phyloP scores from a whole-genome alignment of 2,888 invertebrate genomes.

The Drosophila nr. medialis region DNA sequence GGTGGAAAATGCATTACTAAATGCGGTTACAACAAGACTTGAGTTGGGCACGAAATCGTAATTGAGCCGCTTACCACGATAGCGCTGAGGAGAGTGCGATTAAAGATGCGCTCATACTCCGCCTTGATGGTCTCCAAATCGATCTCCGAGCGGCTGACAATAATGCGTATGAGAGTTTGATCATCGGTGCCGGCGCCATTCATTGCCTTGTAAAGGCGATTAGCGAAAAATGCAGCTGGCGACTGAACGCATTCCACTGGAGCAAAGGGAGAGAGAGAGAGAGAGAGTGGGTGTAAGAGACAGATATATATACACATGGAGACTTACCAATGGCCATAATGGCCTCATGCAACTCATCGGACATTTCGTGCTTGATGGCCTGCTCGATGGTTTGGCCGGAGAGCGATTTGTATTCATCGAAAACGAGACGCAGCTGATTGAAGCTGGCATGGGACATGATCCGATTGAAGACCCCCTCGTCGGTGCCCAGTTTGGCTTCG shows the following conservation, averaged over 20 bases:
- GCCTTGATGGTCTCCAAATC: conserved; percentile 89
- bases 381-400: conserved; percentile 91
- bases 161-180: conserved; percentile 88
- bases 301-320: neutral
- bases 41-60: neutral
- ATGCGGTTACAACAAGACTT: conserved; percentile 6
- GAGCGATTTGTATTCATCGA: conserved; percentile 90
- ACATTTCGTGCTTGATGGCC: conserved; percentile 89
- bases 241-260: conserved; percentile 90
- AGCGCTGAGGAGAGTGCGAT: conserved; percentile 88
- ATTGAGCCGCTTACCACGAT: conserved; percentile 85
- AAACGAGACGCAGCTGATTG: conserved; percentile 88
- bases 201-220: conserved; percentile 88
- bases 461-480: conserved; percentile 90
- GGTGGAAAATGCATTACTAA: conserved; percentile 40
- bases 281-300: neutral
- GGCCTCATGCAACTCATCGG: conserved; percentile 89
- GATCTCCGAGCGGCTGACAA: conserved; percentile 89
- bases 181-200: conserved; percentile 91
- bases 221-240: conserved; percentile 89
- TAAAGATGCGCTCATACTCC: conserved; percentile 89
- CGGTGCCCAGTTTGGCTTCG: conserved; percentile 90
- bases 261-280: neutral
- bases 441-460: conserved; percentile 91
- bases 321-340: conserved; percentile 88